Evolutionary conservation across 2,888 invertebrate genomes (phyloP).

Genomic region (Carabus problematicus): DNA sequence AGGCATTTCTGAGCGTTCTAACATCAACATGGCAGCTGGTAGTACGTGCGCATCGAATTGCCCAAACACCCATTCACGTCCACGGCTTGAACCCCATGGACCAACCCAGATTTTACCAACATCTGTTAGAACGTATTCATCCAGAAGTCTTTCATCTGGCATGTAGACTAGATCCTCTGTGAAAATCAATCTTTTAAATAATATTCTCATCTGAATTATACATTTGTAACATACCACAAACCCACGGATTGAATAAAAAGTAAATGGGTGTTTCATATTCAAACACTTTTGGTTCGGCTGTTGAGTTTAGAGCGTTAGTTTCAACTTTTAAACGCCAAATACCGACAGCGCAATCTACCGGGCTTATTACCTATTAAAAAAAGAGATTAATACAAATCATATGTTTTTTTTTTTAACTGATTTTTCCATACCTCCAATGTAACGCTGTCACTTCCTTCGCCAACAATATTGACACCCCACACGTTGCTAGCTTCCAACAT

Average conservation of each 20-base stretch:
- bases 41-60: conserved; percentile 78
- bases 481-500: conserved; percentile 49
- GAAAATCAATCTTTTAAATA: conserved; percentile 44
- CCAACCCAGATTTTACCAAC: conserved; percentile 89
- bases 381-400: conserved; percentile 19
- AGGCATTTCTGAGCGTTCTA: conserved; percentile 71
- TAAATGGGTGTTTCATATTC: conserved; percentile 74
- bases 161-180: conserved; percentile 79
- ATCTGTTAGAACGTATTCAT: conserved; percentile 82
- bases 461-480: conserved; percentile 55
- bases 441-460: conserved; percentile 53
- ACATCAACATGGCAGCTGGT: conserved; percentile 73
- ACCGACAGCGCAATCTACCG: conserved; percentile 71
- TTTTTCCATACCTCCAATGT: conserved; percentile 56
- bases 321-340: conserved; percentile 72
- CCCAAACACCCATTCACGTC: conserved; percentile 85
- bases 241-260: conserved; percentile 85
- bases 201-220: background rate
- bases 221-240: conserved; percentile 67
- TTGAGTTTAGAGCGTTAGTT: conserved; percentile 61
- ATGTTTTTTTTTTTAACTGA: background rate
- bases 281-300: conserved; percentile 59
- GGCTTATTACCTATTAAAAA: conserved; percentile 71
- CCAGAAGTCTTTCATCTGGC: conserved; percentile 71
- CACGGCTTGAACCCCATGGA: conserved; percentile 72